Conservation (phyloP, 2,888 invertebrate species). For the Eristalis pertinax region DNA sequence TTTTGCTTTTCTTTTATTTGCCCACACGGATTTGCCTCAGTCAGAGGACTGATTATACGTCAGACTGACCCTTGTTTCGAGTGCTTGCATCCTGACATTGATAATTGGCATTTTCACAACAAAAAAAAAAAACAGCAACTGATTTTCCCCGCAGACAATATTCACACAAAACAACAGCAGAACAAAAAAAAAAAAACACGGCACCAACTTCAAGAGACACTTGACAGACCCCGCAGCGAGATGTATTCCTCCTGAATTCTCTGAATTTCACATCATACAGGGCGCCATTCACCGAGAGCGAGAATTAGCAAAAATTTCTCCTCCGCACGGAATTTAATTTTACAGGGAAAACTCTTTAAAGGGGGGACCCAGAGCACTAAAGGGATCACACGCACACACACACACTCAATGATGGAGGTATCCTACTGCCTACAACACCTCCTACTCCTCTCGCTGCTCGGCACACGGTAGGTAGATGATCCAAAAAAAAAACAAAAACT, state of each 20-base stretch:
- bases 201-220: not conserved
- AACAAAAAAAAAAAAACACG: not conserved
- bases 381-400: not conserved
- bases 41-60: slow-evolving; percentile 17
- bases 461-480: not conserved
- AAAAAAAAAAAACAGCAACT: too few relatives aligned
- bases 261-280: not conserved
- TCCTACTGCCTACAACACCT: not conserved
- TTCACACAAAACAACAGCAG: not conserved
- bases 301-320: not conserved
- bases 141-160: not conserved
- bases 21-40: not conserved
- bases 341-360: not conserved
- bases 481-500: not conserved
- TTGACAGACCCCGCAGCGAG: not conserved
- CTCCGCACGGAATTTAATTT: not conserved
- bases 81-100: slow-evolving; percentile 13
- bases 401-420: not conserved
- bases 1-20: not conserved
- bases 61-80: slow-evolving; percentile 49
- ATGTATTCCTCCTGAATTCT: not conserved
- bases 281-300: not conserved
- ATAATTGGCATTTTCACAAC: slow-evolving; percentile 53
- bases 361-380: not conserved
- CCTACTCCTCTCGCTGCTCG: too few relatives aligned